phyloP scores from a whole-genome alignment of 1,140 invertebrate species.

The Calephelis nemesis region DNA sequence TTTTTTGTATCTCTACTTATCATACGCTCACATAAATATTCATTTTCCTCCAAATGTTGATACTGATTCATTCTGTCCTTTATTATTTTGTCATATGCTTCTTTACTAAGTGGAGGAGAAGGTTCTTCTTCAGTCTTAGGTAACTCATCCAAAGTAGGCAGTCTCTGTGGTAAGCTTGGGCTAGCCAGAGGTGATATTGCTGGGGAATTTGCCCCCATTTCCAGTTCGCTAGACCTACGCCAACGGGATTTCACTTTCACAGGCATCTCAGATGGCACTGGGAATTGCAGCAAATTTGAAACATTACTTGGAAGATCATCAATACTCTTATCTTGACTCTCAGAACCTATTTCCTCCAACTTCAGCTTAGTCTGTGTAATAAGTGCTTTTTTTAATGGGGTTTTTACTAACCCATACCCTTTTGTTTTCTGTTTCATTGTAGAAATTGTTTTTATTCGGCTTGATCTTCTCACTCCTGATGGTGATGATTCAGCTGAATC shows the following conservation, averaged over 20 bases:
- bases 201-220: conserved; percentile 82
- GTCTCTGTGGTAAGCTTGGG: conserved; percentile 52
- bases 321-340: conserved; percentile 60
- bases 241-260: conserved; percentile 93
- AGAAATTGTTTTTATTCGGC: conserved; percentile 81
- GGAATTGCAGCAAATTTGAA: conserved; percentile 61
- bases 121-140: conserved; percentile 46
- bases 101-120: conserved; percentile 55
- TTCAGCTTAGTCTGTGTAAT: conserved; percentile 71
- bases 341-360: conserved; percentile 64
- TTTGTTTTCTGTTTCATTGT: conserved; percentile 79
- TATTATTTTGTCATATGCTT: conserved; percentile 80
- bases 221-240: conserved; percentile 90
- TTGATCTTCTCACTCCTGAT: conserved; percentile 78
- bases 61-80: conserved; percentile 88
- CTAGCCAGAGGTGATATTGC: conserved; percentile 63
- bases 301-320: conserved; percentile 43
- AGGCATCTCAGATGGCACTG: conserved; percentile 81
- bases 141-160: conserved; percentile 51
- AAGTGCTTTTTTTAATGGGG: conserved; percentile 71
- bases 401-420: conserved; percentile 80
- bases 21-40: conserved; percentile 89
- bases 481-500: conserved; percentile 74
- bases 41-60: conserved; percentile 90
- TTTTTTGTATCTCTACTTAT: conserved; percentile 92